phyloP scores from a whole-genome alignment of 2,797 vertebrate species.

The Bradypodion pumilum region DNA sequence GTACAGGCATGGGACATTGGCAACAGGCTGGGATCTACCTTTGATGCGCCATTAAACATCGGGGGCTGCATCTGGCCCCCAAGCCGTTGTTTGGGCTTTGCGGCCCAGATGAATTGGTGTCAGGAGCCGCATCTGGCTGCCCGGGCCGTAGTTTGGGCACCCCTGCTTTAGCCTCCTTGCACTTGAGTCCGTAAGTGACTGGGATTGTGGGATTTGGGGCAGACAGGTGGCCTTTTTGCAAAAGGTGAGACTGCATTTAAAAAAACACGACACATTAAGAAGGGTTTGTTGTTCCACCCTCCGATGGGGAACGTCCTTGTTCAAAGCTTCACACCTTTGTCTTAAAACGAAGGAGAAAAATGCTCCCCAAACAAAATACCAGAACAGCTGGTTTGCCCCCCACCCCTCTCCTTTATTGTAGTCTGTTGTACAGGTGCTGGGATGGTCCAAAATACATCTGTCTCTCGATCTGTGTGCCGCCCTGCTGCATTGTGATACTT shows the following conservation, averaged over 20 bases:
- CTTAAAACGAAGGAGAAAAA: constrained; percentile 9
- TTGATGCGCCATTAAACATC: no score
- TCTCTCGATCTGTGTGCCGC: neutral
- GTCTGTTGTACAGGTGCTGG: neutral
- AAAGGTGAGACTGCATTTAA: neutral
- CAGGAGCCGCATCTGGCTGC: no score
- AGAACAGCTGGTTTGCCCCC: constrained; percentile 20
- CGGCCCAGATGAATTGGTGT: no score
- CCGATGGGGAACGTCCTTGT: neutral
- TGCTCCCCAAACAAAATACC: constrained; percentile 15
- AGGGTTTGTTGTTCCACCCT: neutral
- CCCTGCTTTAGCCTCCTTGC: no score
- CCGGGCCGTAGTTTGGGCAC: no score
- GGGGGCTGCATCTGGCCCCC: no score
- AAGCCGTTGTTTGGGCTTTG: no score
- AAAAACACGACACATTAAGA: neutral
- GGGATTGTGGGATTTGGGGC: neutral
- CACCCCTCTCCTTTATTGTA: neutral
- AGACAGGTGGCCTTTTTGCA: neutral
- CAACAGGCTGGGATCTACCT: neutral
- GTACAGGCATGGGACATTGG: neutral
- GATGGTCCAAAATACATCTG: neutral
- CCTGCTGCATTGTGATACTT: neutral
- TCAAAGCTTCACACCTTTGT: constrained; percentile 30
- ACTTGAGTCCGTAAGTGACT: neutral